Evolutionary conservation across 2,113 vertebrate species (phyloP).

Genomic region (Ceuthmochares aereus): DNA sequence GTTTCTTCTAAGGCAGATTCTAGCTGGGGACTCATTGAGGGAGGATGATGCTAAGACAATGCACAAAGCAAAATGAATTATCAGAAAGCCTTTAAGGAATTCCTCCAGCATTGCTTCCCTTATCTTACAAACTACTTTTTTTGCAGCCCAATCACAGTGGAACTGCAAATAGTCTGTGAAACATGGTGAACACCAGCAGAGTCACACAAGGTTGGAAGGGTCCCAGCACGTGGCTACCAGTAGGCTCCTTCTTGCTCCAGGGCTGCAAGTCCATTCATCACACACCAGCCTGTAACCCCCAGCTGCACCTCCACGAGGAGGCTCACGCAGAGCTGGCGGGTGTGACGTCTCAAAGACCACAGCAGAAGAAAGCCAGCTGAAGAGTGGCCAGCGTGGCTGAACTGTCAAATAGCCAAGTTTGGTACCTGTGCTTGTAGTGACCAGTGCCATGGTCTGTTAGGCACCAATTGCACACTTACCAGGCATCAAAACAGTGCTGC

Average conservation of each 20-base stretch:
- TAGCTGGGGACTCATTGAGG: neutral
- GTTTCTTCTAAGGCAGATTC: slow-evolving; percentile 3
- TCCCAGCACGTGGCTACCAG: neutral
- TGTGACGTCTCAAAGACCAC: accelerated
- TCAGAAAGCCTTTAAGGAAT: neutral
- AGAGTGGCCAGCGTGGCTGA: neutral
- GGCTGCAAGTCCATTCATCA: neutral
- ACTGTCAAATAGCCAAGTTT: neutral
- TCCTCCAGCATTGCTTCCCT: neutral
- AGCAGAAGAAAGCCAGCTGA: neutral
- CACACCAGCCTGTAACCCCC: accelerated
- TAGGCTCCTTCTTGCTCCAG: accelerated
- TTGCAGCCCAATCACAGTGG: neutral
- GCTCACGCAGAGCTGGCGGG: accelerated
- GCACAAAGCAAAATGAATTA: slow-evolving; percentile 2
- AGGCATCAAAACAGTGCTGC: neutral
- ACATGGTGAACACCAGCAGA: accelerated
- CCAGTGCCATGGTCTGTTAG: neutral
- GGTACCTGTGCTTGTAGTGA: neutral
- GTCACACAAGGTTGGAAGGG: neutral
- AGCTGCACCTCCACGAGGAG: accelerated
- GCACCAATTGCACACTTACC: accelerated
- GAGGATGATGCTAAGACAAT: neutral
- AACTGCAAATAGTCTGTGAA: neutral
- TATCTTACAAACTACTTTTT: neutral